A percentile compares a stretch with the other conserved stretches of the same genome.
Conservation (phyloP, 2,797 vertebrate genomes). For the Diglossa cyanea region DNA sequence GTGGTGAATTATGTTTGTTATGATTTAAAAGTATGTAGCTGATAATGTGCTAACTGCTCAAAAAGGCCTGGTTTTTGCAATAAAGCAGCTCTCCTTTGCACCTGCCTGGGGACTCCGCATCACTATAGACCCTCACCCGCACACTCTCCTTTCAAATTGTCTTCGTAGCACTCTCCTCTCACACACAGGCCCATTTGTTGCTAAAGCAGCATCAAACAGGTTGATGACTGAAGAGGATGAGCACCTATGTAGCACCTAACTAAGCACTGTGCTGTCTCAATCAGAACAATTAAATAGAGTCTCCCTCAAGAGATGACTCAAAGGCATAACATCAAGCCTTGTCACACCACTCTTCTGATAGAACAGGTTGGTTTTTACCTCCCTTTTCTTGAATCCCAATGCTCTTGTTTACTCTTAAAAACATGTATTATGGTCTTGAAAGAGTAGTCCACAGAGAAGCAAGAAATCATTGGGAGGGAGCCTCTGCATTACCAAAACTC, state of each 20-base stretch:
- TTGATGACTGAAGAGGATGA: background rate
- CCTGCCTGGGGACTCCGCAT: background rate
- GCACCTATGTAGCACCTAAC: background rate
- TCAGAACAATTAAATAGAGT: background rate
- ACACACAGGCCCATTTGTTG: accelerated
- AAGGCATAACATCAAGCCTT: background rate
- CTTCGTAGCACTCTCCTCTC: background rate
- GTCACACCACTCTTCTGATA: background rate
- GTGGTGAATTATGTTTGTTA: background rate
- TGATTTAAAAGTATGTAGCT: background rate
- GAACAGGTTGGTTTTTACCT: background rate
- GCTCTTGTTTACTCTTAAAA: background rate
- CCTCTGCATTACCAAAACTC: background rate
- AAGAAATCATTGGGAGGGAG: background rate
- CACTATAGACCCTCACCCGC: too few relatives aligned
- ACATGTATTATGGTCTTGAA: background rate
- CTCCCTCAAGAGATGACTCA: background rate
- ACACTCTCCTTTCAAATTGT: background rate
- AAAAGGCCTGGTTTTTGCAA: background rate
- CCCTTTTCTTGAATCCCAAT: background rate
- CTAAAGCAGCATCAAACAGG: background rate
- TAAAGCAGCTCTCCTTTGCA: background rate
- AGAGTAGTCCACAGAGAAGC: background rate
- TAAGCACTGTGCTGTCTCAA: background rate
- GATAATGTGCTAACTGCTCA: too few relatives aligned